Percentiles rank a stretch among this genome's conserved stretches.
phyloP scores from a whole-genome alignment of 2,797 vertebrate genomes.

The Brachyrhaphis roseni region DNA sequence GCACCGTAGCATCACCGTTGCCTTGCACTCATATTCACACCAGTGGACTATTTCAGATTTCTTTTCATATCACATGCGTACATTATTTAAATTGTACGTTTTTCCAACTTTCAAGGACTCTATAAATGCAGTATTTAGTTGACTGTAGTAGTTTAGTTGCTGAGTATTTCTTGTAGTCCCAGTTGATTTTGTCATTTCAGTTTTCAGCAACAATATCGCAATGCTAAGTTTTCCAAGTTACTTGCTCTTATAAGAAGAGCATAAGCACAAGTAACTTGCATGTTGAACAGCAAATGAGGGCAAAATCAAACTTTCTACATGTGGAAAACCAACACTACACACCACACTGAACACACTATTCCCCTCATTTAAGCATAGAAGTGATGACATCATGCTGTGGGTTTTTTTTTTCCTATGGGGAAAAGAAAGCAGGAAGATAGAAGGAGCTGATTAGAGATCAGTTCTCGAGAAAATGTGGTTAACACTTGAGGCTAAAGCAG shows the following conservation, averaged over 20 bases:
- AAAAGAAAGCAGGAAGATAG: not conserved
- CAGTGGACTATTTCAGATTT: not conserved
- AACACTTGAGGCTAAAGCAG: not conserved
- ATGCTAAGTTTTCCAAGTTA: not conserved
- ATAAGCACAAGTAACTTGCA: too few relatives aligned
- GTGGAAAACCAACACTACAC: not conserved
- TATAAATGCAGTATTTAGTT: not conserved
- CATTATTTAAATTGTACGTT: too few relatives aligned
- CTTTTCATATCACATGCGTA: not conserved
- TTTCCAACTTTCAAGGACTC: not conserved
- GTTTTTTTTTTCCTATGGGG: not conserved
- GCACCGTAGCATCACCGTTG: not conserved
- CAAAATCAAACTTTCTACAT: not conserved
- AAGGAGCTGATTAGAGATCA: not conserved
- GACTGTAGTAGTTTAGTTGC: not conserved
- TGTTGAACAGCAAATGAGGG: not conserved
- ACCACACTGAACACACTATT: not conserved
- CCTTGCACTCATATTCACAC: not conserved
- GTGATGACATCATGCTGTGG: not conserved
- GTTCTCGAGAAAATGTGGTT: not conserved
- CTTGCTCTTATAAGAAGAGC: not conserved
- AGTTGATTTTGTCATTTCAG: not conserved
- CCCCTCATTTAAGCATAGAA: not conserved
- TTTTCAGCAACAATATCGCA: too few relatives aligned
- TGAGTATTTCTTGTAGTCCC: not conserved